A percentile compares a stretch with the other conserved stretches of the same genome.
These are phyloP conservation scores for Spinibarbus caldwelli DNA, from an alignment of 2,797 vertebrate species.

Conservation along the genomic window DNA sequence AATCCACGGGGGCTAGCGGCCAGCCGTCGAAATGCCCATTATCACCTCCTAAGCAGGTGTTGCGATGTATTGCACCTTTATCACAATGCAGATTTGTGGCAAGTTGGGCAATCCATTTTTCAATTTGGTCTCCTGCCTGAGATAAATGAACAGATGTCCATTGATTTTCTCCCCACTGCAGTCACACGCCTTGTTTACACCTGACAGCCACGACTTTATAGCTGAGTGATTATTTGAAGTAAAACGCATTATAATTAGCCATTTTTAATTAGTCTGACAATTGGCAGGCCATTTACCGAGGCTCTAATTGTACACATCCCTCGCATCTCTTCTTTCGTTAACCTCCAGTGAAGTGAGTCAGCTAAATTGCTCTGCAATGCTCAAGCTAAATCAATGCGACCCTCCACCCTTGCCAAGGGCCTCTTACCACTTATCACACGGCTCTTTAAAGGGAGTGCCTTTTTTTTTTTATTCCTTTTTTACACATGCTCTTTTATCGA, in stretches of 20 bases:
- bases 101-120: conserved; percentile 92
- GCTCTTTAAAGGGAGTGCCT: conserved; percentile 38
- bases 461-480: conserved; percentile 27
- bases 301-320: conserved; percentile 87
- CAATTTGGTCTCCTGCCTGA: conserved; percentile 90
- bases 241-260: conserved; percentile 93
- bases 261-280: conserved; percentile 93
- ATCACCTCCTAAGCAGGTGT: conserved; percentile 87
- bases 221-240: conserved; percentile 92
- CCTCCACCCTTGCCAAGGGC: conserved; percentile 62
- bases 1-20: conserved; percentile 67
- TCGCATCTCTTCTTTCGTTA: conserved; percentile 79
- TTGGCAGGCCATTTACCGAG: conserved; percentile 87
- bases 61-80: conserved; percentile 86
- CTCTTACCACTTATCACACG: conserved; percentile 54
- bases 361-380: conserved; percentile 74
- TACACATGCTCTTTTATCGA: conserved; percentile 47
- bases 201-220: conserved; percentile 93
- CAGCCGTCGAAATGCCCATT: conserved; percentile 80
- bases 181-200: conserved; percentile 88
- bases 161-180: conserved; percentile 84
- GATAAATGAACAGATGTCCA: conserved; percentile 99
- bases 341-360: conserved; percentile 84
- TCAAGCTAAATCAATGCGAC: conserved; percentile 74
- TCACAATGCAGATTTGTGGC: conserved; percentile 88